Percentiles rank a stretch among this genome's conserved stretches.
phyloP scores from a whole-genome alignment of 1,140 invertebrate species.

The Campoletis sonorensis region DNA sequence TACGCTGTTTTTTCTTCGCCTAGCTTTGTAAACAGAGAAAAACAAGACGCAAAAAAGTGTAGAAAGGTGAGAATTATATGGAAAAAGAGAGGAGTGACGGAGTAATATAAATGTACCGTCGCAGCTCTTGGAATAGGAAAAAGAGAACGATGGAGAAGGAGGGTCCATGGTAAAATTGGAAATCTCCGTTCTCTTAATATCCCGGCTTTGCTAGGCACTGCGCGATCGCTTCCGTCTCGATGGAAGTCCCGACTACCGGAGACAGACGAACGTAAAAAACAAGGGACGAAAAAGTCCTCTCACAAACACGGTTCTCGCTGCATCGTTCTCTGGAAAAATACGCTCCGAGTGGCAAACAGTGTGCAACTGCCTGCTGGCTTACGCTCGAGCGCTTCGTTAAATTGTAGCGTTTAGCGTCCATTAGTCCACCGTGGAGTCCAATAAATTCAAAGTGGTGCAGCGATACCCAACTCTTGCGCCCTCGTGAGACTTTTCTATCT shows the following conservation, averaged over 20 bases:
- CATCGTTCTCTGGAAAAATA: background rate
- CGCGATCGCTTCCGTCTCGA: conserved; percentile 7
- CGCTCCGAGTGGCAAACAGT: conserved; percentile 44
- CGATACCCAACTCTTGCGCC: background rate
- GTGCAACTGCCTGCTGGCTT: conserved; percentile 52
- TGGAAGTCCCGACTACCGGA: background rate
- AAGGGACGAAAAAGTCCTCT: background rate
- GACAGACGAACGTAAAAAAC: background rate
- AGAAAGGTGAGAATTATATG: no score
- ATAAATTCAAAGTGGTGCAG: conserved; percentile 57
- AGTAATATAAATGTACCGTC: no score
- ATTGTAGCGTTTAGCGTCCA: conserved; percentile 61
- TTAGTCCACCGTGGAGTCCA: conserved; percentile 55
- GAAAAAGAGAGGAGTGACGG: no score
- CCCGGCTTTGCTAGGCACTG: background rate
- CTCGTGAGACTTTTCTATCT: conserved; percentile 18
- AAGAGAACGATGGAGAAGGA: no score
- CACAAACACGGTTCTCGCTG: background rate
- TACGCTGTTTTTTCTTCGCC: no score
- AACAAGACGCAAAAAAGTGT: no score
- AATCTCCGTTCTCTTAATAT: conserved; percentile 2
- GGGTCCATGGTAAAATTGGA: conserved; percentile 8
- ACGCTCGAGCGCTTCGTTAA: conserved; percentile 54
- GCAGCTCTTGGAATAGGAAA: no score
- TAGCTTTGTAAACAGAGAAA: no score